These are phyloP conservation scores for Andinoacara biseriatus DNA, from an alignment of 2,113 vertebrate species.

Conservation along the genomic window DNA sequence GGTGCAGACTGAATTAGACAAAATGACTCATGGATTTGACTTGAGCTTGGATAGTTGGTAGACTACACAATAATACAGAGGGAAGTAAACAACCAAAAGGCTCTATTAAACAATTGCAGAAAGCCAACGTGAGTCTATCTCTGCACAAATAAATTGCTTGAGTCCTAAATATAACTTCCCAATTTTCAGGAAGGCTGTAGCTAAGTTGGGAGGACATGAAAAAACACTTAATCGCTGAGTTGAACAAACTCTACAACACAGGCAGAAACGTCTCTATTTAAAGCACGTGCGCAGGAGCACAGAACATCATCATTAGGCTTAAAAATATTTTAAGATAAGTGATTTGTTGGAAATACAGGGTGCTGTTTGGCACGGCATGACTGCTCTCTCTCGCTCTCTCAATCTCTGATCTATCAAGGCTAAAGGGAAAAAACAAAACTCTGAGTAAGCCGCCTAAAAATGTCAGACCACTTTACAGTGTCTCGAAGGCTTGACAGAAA, in stretches of 20 bases:
- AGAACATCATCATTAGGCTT: constrained; percentile 44
- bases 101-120: constrained; percentile 19
- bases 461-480: constrained; percentile 30
- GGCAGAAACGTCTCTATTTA: not conserved
- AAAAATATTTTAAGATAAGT: constrained; percentile 14
- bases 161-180: constrained; percentile 32
- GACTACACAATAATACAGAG: not conserved
- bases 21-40: constrained; percentile 31
- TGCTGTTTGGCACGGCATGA: constrained; percentile 23
- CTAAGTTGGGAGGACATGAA: constrained; percentile 18
- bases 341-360: not conserved
- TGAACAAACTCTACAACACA: not conserved
- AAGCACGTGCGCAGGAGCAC: constrained; percentile 1
- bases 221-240: not conserved
- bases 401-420: constrained; percentile 11
- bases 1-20: constrained; percentile 5
- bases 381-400: not conserved
- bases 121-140: constrained; percentile 23
- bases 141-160: not conserved
- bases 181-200: not conserved
- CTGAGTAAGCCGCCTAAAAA: constrained; percentile 28
- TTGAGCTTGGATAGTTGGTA: constrained; percentile 1
- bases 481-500: constrained; percentile 10
- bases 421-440: fast-evolving
- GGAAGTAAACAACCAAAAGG: constrained; percentile 16